A percentile compares a stretch with the other conserved stretches of the same genome.
Evolutionary conservation across 2,888 invertebrate species (phyloP).

Genomic region (Anaspis maculata): DNA sequence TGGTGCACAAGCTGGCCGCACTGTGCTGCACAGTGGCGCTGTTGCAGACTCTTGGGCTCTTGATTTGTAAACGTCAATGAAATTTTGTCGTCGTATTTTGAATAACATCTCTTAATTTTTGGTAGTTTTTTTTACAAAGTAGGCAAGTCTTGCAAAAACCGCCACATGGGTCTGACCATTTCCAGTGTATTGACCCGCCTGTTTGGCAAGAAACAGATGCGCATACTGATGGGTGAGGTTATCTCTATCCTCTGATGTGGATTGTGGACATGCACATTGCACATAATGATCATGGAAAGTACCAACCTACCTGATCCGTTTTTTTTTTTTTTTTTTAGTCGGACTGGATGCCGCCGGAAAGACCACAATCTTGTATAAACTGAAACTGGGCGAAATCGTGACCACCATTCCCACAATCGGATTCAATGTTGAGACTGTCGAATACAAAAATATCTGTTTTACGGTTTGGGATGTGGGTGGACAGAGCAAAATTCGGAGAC

Average conservation of each 20-base stretch:
- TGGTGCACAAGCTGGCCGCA: too few relatives aligned
- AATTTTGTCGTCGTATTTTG: too few relatives aligned
- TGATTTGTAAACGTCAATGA: too few relatives aligned
- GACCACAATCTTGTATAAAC: constrained; percentile 90
- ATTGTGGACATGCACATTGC: constrained; percentile 1
- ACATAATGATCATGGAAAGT: not conserved
- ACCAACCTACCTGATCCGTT: too few relatives aligned
- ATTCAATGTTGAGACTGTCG: constrained; percentile 96
- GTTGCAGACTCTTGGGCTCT: too few relatives aligned
- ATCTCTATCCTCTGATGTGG: not conserved
- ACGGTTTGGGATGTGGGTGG: constrained; percentile 99
- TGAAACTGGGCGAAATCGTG: constrained; percentile 92
- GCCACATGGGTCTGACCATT: constrained; percentile 22
- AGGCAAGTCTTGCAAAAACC: too few relatives aligned
- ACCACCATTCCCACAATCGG: constrained; percentile 96
- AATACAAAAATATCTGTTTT: constrained; percentile 95
- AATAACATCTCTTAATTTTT: too few relatives aligned
- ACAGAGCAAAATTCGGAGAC: constrained; percentile 90
- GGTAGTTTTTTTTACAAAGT: too few relatives aligned
- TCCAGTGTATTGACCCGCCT: constrained; percentile 17
- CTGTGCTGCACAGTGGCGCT: too few relatives aligned
- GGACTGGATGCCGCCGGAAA: constrained; percentile 95
- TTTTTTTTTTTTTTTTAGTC: constrained; percentile 43
- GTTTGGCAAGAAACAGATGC: constrained; percentile 21
- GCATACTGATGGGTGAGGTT: constrained; percentile 22